A percentile compares a stretch with the other conserved stretches of the same genome.
These are phyloP conservation scores for Ophonus ardosiacus DNA, from an alignment of 2,888 invertebrate species.

Conservation along the genomic window DNA sequence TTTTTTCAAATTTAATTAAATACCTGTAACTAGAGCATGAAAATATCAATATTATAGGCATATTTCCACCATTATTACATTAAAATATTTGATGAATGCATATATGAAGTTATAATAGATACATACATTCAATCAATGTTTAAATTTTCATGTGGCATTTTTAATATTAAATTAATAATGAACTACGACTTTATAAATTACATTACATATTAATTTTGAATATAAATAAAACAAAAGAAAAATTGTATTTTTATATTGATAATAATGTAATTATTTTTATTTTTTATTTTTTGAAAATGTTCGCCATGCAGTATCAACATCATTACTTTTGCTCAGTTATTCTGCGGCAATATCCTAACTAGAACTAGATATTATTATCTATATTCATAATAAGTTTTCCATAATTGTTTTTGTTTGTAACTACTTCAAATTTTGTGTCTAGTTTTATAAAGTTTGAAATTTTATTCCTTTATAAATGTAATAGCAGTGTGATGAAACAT, in stretches of 20 bases:
- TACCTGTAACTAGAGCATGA: not conserved
- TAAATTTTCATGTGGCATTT: not conserved
- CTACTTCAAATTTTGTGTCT: too few relatives aligned
- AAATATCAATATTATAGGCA: not conserved
- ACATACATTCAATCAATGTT: not conserved
- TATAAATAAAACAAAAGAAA: not conserved
- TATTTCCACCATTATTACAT: not conserved
- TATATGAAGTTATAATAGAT: not conserved
- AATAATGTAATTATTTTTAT: too few relatives aligned
- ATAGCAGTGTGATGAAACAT: not conserved
- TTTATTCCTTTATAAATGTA: not conserved
- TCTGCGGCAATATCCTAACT: too few relatives aligned
- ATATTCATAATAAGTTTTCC: too few relatives aligned
- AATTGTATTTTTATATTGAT: too few relatives aligned
- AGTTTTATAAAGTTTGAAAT: too few relatives aligned
- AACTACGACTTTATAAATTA: not conserved
- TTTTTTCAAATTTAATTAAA: constrained; percentile 25
- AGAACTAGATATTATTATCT: too few relatives aligned
- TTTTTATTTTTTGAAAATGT: too few relatives aligned
- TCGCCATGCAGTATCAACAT: too few relatives aligned
- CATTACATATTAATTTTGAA: not conserved
- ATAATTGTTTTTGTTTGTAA: too few relatives aligned
- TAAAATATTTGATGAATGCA: not conserved
- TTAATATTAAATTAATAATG: not conserved
- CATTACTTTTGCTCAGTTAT: too few relatives aligned